Base-by-base conservation (phyloP, 2,888 invertebrate species). In the Cerceris ruficornis region DNA sequence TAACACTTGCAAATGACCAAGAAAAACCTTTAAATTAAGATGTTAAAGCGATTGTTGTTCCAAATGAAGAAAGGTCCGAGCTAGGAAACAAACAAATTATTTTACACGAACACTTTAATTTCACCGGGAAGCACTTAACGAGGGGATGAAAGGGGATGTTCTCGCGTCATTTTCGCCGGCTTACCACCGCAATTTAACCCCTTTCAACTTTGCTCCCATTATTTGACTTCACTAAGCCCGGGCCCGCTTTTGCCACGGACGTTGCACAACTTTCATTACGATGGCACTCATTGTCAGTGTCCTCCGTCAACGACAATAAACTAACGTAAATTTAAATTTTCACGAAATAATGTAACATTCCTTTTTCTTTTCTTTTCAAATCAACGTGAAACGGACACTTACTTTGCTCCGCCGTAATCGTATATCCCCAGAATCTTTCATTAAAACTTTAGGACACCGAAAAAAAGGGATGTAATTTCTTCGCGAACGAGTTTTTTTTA, bases 371-470 rank as follows among this genome's bases (percentile, higher is more conserved):
- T 55, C 55, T 17, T 55, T 17, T 17, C 6, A 11, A 55, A 55
- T 55, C 17, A 1, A 55, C 13, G 28, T 15, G 11, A 55, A 55
- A 55, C 6, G 15, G 17, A 8, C 28, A 55, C 17, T 55, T 55
- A 15, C 15, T 7, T 55, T 17, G 46, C 7, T 7, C 55, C 55
- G 7, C 55, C 28, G 8, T 17, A 17, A 7, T 9, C 17, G 8
- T 11, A 8, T 6, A 7, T 8, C 9, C 55, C 17, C 1, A 7
- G 55, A 6, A 17, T 15, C 60, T 78, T 78, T 78, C 77, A 78
- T 78, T 75, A 78, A 78, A 78, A 68, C 55, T 78, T 78, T 78
- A 76, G 70, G 75, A 76, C 52, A 50, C 17, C 64, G 8, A 59
- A 42, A 60, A 68, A 67, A 71, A 78, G 67, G 67, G 68, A 75